Percentiles rank a stretch among this genome's conserved stretches.
Evolutionary conservation across 2,888 invertebrate genomes (phyloP).

Genomic region (Microchrysa polita): DNA sequence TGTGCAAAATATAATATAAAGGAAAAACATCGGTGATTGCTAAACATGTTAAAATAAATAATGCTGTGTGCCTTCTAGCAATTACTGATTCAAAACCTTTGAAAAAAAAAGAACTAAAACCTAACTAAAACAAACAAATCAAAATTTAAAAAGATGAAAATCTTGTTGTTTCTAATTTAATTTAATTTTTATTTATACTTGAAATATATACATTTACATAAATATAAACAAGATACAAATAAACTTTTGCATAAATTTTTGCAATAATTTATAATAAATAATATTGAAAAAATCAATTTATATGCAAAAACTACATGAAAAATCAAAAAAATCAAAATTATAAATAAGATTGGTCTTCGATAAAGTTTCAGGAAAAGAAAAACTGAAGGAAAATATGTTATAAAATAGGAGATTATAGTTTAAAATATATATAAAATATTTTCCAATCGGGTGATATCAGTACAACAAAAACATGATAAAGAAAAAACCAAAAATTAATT

Average conservation of each 20-base stretch:
- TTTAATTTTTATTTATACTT: neutral
- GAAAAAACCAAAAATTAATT: too few relatives aligned
- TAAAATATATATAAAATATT: slow-evolving; percentile 13
- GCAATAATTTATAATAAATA: slow-evolving; percentile 7
- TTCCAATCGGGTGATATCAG: slow-evolving; percentile 42
- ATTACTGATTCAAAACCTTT: slow-evolving; percentile 68
- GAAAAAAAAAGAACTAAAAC: slow-evolving; percentile 10
- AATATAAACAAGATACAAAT: too few relatives aligned
- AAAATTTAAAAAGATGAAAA: too few relatives aligned
- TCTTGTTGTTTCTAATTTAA: slow-evolving; percentile 28
- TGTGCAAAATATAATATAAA: slow-evolving; percentile 44
- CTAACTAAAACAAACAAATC: too few relatives aligned
- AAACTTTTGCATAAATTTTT: too few relatives aligned
- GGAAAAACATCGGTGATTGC: slow-evolving; percentile 57
- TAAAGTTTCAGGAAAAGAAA: neutral
- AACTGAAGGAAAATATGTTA: neutral
- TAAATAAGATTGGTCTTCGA: neutral
- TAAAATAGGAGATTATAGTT: too few relatives aligned
- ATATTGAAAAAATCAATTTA: slow-evolving; percentile 3
- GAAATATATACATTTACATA: neutral
- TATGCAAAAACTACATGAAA: neutral
- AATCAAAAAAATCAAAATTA: slow-evolving; percentile 28
- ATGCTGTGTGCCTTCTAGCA: slow-evolving; percentile 86
- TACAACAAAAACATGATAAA: slow-evolving; percentile 6
- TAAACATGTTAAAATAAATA: slow-evolving; percentile 69